Base-by-base conservation (phyloP, 2,113 vertebrate species). In the Eubucco bourcierii region DNA sequence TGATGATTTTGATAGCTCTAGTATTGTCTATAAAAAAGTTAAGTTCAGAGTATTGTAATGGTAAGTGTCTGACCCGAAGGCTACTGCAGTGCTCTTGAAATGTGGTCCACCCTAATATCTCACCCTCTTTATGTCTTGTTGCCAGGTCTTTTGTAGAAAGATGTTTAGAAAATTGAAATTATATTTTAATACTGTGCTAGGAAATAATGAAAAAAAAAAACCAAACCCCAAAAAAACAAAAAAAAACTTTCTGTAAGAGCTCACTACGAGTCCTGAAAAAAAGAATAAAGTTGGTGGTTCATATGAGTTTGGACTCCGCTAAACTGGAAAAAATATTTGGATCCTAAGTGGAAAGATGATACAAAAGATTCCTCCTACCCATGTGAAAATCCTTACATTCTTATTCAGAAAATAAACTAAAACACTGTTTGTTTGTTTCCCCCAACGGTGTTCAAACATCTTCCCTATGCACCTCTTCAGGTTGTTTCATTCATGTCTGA, bases 341-440 rank as follows among this genome's bases (percentile, higher is more conserved):
- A 47, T 67, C 90, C 80, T 65, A 84, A 76, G 11, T 47, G 19
- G 17, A 17, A 76, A 71, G 15, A 13, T 25, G 8, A 11, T 58
- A 29, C 3, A 53, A 50, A 80, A 47, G 19, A 13, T 0, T 4
- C 6, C 50, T 15, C 10, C 46, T 5, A 2, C 15, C 3, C 21
- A 5, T 23, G 10, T 55, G 25, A 64, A 65, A 65, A 31, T 80
- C 23, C 59, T 86, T 39, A 17, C 25, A 33, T 44, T 61, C 34
- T 46, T 25, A 47, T 14, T 20, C 1, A 6, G 10, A 60, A 46
- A 73, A 61, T 29, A 59, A 77, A 60, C 61, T 33, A 41, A 73
- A 55, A 39, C 37, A 1, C 50, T 73, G 4, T 17, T 87, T 44
- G 6, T 31, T 72, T 80, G 7, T 63, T 79, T 46, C 2, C 13